Percentiles rank a stretch among this genome's conserved stretches.
Evolutionary conservation across 2,888 invertebrate genomes (phyloP).

Genomic region (Xanthorhoe spadicearia): DNA sequence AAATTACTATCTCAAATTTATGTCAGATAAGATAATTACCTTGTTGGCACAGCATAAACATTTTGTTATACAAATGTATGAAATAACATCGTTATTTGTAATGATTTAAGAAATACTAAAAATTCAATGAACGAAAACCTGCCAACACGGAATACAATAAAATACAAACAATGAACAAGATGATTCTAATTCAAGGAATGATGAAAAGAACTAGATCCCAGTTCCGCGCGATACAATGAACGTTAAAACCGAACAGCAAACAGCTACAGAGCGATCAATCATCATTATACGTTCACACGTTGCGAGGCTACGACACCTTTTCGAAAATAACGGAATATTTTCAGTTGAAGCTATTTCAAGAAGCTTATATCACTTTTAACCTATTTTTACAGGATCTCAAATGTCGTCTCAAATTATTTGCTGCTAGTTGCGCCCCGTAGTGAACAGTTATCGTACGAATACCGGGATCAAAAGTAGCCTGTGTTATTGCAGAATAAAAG

Average conservation of each 20-base stretch:
- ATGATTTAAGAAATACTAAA: not conserved
- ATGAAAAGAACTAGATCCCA: conserved; percentile 16
- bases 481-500: too few species aligned
- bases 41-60: not conserved
- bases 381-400: conserved; percentile 24
- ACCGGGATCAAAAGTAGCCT: too few species aligned
- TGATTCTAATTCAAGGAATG: not conserved
- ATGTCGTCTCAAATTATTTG: not conserved
- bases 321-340: conserved; percentile 73
- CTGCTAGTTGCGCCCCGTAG: too few species aligned
- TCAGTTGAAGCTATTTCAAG: conserved; percentile 78
- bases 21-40: not conserved
- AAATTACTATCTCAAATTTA: not conserved
- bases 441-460: too few species aligned
- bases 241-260: conserved; percentile 50
- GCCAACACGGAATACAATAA: not conserved
- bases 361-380: conserved; percentile 36
- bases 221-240: conserved; percentile 40
- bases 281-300: conserved; percentile 54
- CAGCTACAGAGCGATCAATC: conserved; percentile 58
- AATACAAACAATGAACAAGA: conserved; percentile 5
- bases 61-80: not conserved
- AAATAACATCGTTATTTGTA: not conserved
- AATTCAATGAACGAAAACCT: not conserved
- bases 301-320: conserved; percentile 64